Evolutionary conservation across 2,113 vertebrate species (phyloP).

Genomic region (Melanocharis versteri): DNA sequence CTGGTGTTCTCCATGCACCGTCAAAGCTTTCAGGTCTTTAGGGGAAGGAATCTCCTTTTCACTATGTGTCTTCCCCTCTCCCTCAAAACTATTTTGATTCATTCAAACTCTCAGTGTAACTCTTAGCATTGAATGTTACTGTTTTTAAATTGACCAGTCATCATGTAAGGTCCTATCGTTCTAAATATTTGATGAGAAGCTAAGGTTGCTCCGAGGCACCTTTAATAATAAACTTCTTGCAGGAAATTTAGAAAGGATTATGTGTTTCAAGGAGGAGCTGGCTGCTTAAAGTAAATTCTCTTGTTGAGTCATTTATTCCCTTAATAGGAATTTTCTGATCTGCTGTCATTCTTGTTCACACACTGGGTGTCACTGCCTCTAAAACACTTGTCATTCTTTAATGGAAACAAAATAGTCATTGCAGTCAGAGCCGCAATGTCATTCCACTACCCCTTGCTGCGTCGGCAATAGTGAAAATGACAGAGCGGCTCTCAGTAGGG

Average conservation of each 20-base stretch:
- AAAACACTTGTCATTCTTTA: constrained; percentile 86
- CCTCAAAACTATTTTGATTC: neutral
- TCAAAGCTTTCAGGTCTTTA: neutral
- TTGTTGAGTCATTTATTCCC: constrained; percentile 79
- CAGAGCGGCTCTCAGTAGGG: constrained; percentile 86
- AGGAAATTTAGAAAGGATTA: constrained; percentile 67
- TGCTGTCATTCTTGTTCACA: constrained; percentile 80
- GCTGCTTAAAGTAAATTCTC: constrained; percentile 69
- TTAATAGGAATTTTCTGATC: constrained; percentile 84
- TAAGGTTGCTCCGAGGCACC: constrained; percentile 57
- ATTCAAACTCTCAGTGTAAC: neutral
- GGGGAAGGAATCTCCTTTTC: neutral
- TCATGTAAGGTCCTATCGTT: constrained; percentile 12
- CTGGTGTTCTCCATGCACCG: neutral
- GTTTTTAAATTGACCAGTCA: constrained; percentile 68
- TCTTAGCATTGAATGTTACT: constrained; percentile 19
- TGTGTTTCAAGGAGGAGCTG: constrained; percentile 66
- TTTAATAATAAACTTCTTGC: constrained; percentile 70
- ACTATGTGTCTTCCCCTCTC: neutral
- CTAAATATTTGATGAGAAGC: constrained; percentile 66
- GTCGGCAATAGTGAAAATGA: constrained; percentile 85
- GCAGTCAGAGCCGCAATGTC: constrained; percentile 81
- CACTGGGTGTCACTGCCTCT: constrained; percentile 79
- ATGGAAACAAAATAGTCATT: constrained; percentile 87
- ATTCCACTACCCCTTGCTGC: constrained; percentile 81